Evolutionary conservation across 2,113 vertebrate species (phyloP).

Genomic region (Eublepharis macularius): DNA sequence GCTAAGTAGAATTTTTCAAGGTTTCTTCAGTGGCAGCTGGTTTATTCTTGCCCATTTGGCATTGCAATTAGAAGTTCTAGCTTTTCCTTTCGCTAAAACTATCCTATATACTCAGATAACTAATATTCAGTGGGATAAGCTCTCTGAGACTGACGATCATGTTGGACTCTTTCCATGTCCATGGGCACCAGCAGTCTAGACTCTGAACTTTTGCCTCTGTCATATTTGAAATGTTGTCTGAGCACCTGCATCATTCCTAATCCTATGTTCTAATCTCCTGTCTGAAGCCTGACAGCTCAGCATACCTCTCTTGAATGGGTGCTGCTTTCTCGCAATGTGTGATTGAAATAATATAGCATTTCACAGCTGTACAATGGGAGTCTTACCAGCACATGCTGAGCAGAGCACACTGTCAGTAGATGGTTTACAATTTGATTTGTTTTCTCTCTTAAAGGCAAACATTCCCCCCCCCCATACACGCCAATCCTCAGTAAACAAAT

Average conservation of each 20-base stretch:
- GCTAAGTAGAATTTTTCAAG: not conserved
- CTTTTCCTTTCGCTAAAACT: not conserved
- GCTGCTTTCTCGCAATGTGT: constrained; percentile 52
- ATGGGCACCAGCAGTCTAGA: constrained; percentile 21
- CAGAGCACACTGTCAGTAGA: constrained; percentile 47
- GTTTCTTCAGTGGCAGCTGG: not conserved
- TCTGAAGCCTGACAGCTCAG: constrained; percentile 35
- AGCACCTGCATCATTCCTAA: constrained; percentile 19
- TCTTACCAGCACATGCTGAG: constrained; percentile 32
- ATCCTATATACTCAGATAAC: not conserved
- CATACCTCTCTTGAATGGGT: constrained; percentile 46
- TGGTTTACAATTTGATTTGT: constrained; percentile 30
- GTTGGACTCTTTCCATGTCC: constrained; percentile 10
- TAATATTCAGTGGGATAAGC: not conserved
- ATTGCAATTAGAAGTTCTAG: not conserved
- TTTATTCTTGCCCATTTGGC: not conserved
- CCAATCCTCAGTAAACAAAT: not conserved
- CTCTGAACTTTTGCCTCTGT: constrained; percentile 21
- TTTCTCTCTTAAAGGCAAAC: constrained; percentile 36
- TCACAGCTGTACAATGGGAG: constrained; percentile 65
- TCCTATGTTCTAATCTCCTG: not conserved
- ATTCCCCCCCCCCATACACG: too few relatives aligned
- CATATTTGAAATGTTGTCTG: not conserved
- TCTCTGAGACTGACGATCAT: not conserved
- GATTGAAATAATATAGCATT: constrained; percentile 67